A percentile compares a stretch with the other conserved stretches of the same genome.
phyloP scores from a whole-genome alignment of 2,888 invertebrate species.

The Eilema sororculum region DNA sequence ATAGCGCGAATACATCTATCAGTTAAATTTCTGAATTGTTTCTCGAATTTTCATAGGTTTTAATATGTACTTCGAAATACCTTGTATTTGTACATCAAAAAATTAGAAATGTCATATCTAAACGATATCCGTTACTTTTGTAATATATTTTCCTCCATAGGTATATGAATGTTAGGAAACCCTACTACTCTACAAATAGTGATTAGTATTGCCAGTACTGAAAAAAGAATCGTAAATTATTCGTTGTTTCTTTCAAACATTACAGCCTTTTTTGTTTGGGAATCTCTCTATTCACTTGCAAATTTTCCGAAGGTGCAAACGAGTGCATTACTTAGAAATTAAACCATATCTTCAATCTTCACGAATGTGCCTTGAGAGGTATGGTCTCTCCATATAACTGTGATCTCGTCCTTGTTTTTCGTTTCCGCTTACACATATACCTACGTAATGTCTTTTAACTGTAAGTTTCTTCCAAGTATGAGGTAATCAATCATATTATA shows the following conservation, averaged over 20 bases:
- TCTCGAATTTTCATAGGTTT: background rate
- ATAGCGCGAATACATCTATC: background rate
- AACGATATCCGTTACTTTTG: no score
- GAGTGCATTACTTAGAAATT: background rate
- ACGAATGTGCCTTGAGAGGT: background rate
- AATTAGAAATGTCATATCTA: no score
- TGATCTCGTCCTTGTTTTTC: background rate
- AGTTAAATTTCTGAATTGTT: background rate
- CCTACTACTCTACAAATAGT: background rate
- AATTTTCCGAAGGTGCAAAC: background rate
- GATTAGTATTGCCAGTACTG: background rate
- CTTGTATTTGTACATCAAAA: no score
- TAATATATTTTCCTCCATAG: no score
- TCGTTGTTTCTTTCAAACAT: no score
- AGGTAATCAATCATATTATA: constrained; percentile 14
- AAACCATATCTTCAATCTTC: background rate
- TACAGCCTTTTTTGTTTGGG: background rate
- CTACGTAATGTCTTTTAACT: background rate
- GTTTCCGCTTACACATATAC: background rate
- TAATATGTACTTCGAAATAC: no score
- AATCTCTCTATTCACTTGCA: background rate
- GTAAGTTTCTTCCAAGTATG: constrained; percentile 8
- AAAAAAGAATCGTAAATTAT: background rate
- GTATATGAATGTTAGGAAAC: background rate
- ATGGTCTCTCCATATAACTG: background rate